Percentiles rank a stretch among this genome's conserved stretches.
phyloP scores from a whole-genome alignment of 1,140 invertebrate species.

The Micrasema longulum region DNA sequence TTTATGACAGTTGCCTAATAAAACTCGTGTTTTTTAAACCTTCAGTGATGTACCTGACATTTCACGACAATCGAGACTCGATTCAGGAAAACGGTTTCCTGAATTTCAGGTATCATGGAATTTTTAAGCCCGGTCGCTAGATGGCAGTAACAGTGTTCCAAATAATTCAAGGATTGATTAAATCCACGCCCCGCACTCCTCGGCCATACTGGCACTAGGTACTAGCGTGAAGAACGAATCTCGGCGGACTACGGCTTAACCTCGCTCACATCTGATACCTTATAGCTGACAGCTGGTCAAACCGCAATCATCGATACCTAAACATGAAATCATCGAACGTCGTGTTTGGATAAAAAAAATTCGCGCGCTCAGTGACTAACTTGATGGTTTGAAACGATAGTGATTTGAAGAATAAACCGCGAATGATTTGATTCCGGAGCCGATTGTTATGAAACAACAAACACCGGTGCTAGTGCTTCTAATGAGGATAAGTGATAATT shows the following conservation, averaged over 20 bases:
- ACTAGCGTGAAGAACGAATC: not conserved
- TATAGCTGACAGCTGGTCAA: not conserved
- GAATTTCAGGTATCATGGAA: not conserved
- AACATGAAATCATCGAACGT: slow-evolving; percentile 22
- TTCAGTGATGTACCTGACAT: not conserved
- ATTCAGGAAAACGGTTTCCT: slow-evolving; percentile 18
- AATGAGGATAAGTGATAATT: slow-evolving; percentile 3
- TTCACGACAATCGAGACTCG: not conserved
- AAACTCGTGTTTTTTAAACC: not conserved
- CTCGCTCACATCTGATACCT: not conserved
- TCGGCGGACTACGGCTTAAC: not conserved
- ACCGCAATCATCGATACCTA: not conserved
- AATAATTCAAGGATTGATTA: slow-evolving; percentile 28
- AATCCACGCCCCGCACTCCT: slow-evolving; percentile 3
- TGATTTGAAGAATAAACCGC: too few relatives aligned
- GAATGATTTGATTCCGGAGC: too few relatives aligned
- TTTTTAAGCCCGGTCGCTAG: slow-evolving; percentile 1
- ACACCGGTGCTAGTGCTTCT: not conserved
- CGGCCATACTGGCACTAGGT: not conserved
- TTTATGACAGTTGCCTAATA: not conserved
- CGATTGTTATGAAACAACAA: not conserved
- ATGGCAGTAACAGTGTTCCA: slow-evolving; percentile 6
- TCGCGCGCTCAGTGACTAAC: not conserved
- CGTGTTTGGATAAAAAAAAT: not conserved
- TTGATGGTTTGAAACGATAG: not conserved